These are phyloP conservation scores for Leiothrix lutea DNA, from an alignment of 2,113 vertebrate species.

Conservation along the genomic window DNA sequence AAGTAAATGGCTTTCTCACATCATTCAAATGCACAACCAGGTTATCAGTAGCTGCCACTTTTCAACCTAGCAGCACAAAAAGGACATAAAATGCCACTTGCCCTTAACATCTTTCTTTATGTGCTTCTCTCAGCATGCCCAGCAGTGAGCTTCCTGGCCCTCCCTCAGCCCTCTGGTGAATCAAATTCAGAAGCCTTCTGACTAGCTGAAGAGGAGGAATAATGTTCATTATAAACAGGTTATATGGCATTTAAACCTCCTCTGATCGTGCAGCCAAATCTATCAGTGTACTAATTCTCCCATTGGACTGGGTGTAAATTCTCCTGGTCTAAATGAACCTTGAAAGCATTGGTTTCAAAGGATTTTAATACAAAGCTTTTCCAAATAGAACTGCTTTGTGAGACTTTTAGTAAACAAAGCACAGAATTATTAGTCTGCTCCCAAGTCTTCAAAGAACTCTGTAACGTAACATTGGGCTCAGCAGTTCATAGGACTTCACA, in stretches of 20 bases:
- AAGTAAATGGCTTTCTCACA: background rate
- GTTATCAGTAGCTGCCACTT: background rate
- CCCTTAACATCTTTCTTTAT: accelerated
- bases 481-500: background rate
- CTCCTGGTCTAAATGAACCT: background rate
- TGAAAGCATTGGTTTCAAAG: background rate
- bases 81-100: background rate
- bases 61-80: background rate
- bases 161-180: background rate
- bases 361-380: background rate
- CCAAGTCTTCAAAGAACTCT: background rate
- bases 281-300: background rate
- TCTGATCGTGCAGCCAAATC: background rate
- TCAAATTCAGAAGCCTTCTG: background rate
- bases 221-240: background rate
- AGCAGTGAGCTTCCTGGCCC: background rate
- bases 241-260: background rate
- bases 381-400: background rate
- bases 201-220: background rate
- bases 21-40: background rate
- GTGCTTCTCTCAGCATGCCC: background rate
- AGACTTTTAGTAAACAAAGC: background rate
- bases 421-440: background rate
- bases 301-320: background rate
- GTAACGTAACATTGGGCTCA: background rate